phyloP scores from a whole-genome alignment of 1,140 invertebrate genomes.

The Elysia chlorotica region DNA sequence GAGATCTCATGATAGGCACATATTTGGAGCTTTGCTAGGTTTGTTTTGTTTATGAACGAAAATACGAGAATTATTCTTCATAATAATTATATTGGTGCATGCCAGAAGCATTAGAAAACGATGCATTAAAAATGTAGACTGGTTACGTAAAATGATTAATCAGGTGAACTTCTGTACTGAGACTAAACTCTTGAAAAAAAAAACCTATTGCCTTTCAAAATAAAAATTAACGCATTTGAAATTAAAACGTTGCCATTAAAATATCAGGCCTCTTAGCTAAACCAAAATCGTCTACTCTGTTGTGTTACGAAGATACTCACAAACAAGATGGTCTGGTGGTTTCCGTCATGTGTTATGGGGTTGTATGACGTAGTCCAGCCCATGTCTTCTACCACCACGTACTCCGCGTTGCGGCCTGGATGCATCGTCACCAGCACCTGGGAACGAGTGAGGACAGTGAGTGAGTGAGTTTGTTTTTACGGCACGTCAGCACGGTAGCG shows the following conservation, averaged over 20 bases:
- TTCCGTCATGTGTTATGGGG: slow-evolving; percentile 86
- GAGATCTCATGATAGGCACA: neutral
- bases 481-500: no score
- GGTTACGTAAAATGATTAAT: neutral
- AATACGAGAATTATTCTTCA: no score
- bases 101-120: no score
- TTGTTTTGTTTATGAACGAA: neutral
- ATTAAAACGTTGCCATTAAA: no score
- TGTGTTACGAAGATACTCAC: slow-evolving; percentile 69
- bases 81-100: no score
- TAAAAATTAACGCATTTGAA: no score
- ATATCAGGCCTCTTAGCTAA: neutral
- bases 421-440: slow-evolving; percentile 82
- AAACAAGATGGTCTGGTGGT: slow-evolving; percentile 93
- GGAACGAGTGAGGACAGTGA: slow-evolving; percentile 40
- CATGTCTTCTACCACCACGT: slow-evolving; percentile 90
- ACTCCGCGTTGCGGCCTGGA: slow-evolving; percentile 81
- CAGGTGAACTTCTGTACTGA: neutral
- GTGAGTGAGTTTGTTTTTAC: no score
- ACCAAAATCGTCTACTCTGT: neutral
- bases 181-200: no score
- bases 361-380: slow-evolving; percentile 76
- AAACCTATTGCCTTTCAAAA: no score
- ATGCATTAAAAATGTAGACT: no score
- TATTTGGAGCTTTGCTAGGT: neutral